phyloP scores from a whole-genome alignment of 1,140 invertebrate genomes.

The Rhynchophorus ferrugineus region DNA sequence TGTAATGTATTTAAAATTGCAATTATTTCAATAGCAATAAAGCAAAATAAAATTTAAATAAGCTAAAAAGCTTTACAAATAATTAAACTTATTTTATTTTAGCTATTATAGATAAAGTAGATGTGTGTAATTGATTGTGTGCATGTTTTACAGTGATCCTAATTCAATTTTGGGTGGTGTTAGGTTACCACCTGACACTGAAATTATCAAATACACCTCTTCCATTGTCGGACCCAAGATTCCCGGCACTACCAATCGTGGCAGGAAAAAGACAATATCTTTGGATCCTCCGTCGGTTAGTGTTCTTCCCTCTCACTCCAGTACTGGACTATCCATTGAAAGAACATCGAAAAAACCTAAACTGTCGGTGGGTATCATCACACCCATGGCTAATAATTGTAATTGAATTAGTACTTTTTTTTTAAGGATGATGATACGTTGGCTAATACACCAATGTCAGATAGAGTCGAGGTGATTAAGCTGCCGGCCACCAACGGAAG shows the following conservation, averaged over 20 bases:
- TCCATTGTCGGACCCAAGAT: conserved; percentile 75
- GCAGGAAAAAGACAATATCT: conserved; percentile 79
- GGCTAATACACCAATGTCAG: conserved; percentile 37
- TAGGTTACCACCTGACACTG: conserved; percentile 75
- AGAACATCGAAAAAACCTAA: conserved; percentile 47
- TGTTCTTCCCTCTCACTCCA: conserved; percentile 44
- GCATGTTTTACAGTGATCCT: conserved; percentile 54
- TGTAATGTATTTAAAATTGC: too few relatives aligned
- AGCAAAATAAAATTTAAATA: too few relatives aligned
- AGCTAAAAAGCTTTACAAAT: too few relatives aligned
- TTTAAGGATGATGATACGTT: conserved; percentile 28
- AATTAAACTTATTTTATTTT: too few relatives aligned
- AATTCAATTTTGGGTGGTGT: conserved; percentile 71
- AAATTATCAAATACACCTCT: conserved; percentile 83
- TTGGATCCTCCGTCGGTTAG: conserved; percentile 71
- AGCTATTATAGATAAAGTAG: conserved; percentile 12
- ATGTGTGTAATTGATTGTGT: conserved; percentile 19
- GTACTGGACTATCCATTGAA: conserved; percentile 42
- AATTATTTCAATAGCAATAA: too few relatives aligned
- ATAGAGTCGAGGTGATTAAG: conserved; percentile 71
- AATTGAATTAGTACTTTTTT: neutral
- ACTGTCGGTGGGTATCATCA: conserved; percentile 28
- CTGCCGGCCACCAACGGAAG: conserved; percentile 51
- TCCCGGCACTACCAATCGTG: conserved; percentile 71
- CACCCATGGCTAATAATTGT: neutral